Conservation (phyloP, 2,113 vertebrate genomes). For the Sula dactylatra region DNA sequence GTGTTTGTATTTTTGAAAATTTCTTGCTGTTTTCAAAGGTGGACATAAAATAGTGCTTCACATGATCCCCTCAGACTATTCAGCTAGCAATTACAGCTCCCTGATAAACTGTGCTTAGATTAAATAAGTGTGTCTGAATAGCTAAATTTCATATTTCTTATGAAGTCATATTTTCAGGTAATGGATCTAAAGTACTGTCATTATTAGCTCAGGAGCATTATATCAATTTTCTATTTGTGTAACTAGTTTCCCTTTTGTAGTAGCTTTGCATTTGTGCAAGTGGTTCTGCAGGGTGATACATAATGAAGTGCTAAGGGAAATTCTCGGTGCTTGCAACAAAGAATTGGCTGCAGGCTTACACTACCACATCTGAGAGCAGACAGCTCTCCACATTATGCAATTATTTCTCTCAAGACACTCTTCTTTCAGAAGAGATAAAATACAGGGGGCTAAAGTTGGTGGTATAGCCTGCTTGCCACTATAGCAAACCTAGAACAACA, state of each 20-base stretch:
- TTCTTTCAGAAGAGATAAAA: not conserved
- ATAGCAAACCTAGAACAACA: not conserved
- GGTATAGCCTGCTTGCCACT: not conserved
- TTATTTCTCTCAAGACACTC: not conserved
- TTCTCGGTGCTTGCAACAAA: not conserved
- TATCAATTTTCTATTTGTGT: not conserved
- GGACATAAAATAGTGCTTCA: not conserved
- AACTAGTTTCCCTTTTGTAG: not conserved
- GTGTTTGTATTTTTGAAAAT: not conserved
- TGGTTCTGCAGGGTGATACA: not conserved
- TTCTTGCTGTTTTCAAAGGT: not conserved
- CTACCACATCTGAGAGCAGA: not conserved
- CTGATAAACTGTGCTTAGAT: not conserved
- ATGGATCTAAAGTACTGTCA: conserved; percentile 10
- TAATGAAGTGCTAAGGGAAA: not conserved
- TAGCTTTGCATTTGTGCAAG: not conserved
- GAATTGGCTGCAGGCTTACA: not conserved
- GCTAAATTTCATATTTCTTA: not conserved
- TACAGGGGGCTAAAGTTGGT: not conserved
- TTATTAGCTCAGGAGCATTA: not conserved
- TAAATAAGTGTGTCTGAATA: not conserved
- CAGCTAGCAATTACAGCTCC: not conserved
- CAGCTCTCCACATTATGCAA: not conserved
- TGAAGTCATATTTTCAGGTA: conserved; percentile 1
- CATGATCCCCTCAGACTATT: not conserved